A percentile compares a stretch with the other conserved stretches of the same genome.
Evolutionary conservation across 2,113 vertebrate genomes (phyloP).

Genomic region (Phaethon lepturus): DNA sequence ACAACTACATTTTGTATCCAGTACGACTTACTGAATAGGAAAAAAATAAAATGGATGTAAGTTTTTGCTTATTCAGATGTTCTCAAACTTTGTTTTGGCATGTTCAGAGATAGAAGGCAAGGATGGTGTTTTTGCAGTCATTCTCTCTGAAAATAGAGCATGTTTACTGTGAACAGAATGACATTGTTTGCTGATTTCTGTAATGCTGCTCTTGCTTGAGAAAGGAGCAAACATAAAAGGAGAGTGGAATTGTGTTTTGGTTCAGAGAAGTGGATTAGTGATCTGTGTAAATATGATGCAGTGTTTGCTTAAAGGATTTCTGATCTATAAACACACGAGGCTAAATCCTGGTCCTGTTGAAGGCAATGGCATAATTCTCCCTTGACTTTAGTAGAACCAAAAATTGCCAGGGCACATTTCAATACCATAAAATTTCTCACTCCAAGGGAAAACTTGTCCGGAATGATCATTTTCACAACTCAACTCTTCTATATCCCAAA

Average conservation of each 20-base stretch:
- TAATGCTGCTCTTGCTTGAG: neutral
- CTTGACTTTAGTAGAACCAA: neutral
- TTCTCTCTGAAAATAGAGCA: neutral
- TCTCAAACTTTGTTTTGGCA: neutral
- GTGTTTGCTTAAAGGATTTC: slow-evolving; percentile 28
- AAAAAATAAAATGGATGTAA: neutral
- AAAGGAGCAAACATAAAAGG: slow-evolving; percentile 15
- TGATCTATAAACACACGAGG: neutral
- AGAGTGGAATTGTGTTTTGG: neutral
- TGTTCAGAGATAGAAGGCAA: neutral
- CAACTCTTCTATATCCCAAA: neutral
- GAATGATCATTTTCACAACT: neutral
- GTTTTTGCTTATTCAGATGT: neutral
- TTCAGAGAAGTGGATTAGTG: slow-evolving; percentile 34
- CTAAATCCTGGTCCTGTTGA: neutral
- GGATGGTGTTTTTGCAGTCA: neutral
- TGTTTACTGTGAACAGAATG: slow-evolving; percentile 53
- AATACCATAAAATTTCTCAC: neutral
- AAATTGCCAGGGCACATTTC: neutral
- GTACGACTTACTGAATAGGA: neutral
- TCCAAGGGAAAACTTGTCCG: neutral
- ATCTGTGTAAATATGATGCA: neutral
- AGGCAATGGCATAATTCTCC: neutral
- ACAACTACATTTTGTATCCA: neutral
- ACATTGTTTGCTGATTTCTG: slow-evolving; percentile 13